phyloP scores from a whole-genome alignment of 2,113 vertebrate species.

The Dasyprocta punctata region DNA sequence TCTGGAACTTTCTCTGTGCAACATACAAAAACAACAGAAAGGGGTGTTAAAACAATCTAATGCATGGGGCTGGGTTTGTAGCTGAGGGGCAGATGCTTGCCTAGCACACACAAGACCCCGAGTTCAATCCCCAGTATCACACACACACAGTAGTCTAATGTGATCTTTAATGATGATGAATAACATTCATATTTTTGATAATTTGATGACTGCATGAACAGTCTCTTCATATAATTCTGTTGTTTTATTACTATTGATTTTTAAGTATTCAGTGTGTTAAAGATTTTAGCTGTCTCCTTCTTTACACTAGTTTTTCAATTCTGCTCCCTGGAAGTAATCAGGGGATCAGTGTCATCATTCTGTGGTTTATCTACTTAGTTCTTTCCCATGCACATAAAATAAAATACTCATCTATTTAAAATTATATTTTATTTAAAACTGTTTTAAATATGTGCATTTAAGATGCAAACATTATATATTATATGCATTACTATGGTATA shows the following conservation, averaged over 20 bases:
- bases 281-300: neutral
- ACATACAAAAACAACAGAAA: conserved; percentile 2
- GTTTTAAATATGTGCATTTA: neutral
- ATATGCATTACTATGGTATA: neutral
- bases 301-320: neutral
- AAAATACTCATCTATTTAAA: neutral
- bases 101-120: too few species aligned
- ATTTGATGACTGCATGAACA: neutral
- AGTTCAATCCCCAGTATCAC: too few species aligned
- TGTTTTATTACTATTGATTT: neutral
- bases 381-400: neutral
- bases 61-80: too few species aligned
- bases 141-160: neutral
- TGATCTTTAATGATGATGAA: neutral
- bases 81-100: too few species aligned
- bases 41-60: neutral
- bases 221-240: neutral
- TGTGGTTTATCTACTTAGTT: too few species aligned
- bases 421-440: neutral
- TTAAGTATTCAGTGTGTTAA: neutral
- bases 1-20: neutral
- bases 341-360: neutral
- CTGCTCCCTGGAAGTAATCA: neutral
- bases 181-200: neutral
- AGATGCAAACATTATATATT: neutral